Conservation (phyloP, 2,113 vertebrate genomes). For the Passerina amoena region DNA sequence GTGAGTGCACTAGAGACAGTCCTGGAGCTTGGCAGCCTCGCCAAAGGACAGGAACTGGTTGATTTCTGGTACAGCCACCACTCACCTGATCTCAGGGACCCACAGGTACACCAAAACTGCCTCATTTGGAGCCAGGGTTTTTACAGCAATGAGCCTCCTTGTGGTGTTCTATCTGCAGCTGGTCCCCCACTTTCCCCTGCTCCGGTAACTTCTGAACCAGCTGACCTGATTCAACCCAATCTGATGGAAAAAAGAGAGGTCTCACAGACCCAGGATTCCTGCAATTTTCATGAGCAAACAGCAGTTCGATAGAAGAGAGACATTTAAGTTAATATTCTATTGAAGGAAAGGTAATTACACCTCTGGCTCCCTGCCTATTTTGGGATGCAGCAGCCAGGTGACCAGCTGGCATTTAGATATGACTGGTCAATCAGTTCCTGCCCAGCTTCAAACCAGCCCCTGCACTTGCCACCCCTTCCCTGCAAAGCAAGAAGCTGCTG, state of each 20-base stretch:
- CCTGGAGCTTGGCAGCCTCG: not conserved
- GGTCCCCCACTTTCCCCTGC: rapidly evolving
- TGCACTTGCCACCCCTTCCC: not conserved
- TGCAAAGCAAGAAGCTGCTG: not conserved
- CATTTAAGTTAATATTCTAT: not conserved
- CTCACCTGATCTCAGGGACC: not conserved
- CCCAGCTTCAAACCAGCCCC: not conserved
- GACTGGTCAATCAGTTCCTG: not conserved
- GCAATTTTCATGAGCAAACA: not conserved
- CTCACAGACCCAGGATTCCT: not conserved
- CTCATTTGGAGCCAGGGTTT: not conserved
- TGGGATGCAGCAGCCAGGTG: not conserved
- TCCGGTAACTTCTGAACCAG: not conserved
- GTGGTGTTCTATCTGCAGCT: not conserved
- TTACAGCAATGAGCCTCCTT: not conserved
- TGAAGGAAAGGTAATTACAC: constrained; percentile 5
- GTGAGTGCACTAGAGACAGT: not conserved
- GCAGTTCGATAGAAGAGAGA: not conserved
- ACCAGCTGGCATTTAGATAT: not conserved
- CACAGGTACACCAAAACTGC: not conserved
- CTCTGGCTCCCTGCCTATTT: not conserved
- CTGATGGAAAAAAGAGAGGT: not conserved
- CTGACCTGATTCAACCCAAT: not conserved
- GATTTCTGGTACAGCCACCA: rapidly evolving
- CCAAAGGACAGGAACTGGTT: not conserved